Percentiles rank a stretch among this genome's conserved stretches.
Evolutionary conservation across 2,888 invertebrate genomes (phyloP).

Genomic region (Dasypogon diadema): DNA sequence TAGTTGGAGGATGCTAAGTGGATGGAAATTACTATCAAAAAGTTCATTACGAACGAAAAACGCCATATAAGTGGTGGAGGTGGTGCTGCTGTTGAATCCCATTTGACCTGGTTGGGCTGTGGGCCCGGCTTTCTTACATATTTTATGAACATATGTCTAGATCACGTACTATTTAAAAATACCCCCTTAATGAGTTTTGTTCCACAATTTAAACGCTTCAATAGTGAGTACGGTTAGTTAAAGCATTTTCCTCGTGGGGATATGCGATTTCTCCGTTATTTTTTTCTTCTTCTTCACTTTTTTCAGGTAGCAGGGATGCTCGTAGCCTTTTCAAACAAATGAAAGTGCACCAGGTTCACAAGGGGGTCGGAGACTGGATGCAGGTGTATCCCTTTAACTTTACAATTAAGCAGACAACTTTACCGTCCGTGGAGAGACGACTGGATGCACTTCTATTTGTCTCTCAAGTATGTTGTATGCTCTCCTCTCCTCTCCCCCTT

Average conservation of each 20-base stretch:
- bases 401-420: constrained; percentile 21
- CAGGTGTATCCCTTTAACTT: constrained; percentile 10
- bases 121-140: not conserved
- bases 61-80: not conserved
- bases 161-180: not conserved
- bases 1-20: not conserved
- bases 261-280: not conserved
- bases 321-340: constrained; percentile 7
- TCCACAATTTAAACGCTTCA: constrained; percentile 34
- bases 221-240: constrained; percentile 33
- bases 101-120: constrained; percentile 30
- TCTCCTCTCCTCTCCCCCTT: not conserved
- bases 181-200: constrained; percentile 32
- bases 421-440: not conserved
- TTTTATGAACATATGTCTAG: constrained; percentile 37
- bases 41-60: not conserved
- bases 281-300: not conserved
- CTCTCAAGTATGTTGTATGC: not conserved
- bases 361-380: not conserved
- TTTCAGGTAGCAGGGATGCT: not conserved
- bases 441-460: constrained; percentile 8
- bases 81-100: not conserved
- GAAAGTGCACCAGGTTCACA: not conserved
- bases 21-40: not conserved
- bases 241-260: not conserved